phyloP scores from a whole-genome alignment of 2,113 vertebrate species.

The Pomatorhinus ruficollis region DNA sequence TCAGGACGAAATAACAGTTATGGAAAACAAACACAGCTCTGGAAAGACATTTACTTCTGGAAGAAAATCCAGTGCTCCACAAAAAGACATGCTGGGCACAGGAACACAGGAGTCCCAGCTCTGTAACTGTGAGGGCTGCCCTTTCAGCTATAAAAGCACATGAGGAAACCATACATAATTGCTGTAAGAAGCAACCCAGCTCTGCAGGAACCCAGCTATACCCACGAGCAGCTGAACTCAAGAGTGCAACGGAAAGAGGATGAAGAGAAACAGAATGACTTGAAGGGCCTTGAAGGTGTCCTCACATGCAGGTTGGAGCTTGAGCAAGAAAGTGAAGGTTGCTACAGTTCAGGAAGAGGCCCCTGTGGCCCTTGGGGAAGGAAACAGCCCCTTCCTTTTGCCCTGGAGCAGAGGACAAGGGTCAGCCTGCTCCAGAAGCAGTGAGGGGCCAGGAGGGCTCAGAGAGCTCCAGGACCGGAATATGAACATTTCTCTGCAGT shows the following conservation, averaged over 20 bases:
- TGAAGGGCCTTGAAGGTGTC: background rate
- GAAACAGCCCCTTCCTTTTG: background rate
- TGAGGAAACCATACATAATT: background rate
- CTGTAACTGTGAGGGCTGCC: background rate
- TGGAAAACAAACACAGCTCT: background rate
- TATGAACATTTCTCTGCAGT: background rate
- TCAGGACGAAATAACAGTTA: background rate
- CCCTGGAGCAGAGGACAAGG: background rate
- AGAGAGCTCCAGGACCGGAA: background rate
- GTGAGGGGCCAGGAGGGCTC: background rate
- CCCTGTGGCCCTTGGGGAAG: accelerated
- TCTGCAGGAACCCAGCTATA: background rate
- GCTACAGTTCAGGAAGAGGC: background rate
- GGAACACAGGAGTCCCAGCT: background rate
- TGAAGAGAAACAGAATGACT: background rate
- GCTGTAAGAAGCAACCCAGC: background rate
- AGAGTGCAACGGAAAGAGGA: background rate
- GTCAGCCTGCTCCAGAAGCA: background rate
- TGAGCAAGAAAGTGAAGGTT: background rate
- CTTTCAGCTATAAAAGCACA: background rate
- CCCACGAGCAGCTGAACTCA: background rate
- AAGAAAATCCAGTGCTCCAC: background rate
- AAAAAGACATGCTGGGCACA: background rate
- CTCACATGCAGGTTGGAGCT: background rate
- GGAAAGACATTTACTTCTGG: background rate